Conservation (phyloP, 2,113 vertebrate genomes). For the Notarius quadriscutis region DNA sequence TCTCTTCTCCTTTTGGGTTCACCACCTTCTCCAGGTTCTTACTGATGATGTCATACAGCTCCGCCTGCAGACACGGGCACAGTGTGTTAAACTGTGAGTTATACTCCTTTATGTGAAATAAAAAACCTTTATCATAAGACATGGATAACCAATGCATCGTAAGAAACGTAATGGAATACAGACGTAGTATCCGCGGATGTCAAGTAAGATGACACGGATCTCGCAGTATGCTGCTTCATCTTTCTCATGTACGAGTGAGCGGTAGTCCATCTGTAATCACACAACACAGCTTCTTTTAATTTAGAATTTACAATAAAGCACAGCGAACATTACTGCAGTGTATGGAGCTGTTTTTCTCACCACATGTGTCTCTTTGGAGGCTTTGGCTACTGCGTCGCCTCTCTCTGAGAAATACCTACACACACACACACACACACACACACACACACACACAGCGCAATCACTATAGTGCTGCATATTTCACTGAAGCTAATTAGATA, state of each 20-base stretch:
- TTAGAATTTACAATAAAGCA: background rate
- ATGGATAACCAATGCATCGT: background rate
- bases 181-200: constrained; percentile 83
- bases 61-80: constrained; percentile 68
- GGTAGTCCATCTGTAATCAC: constrained; percentile 85
- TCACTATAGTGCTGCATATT: background rate
- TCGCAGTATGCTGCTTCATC: constrained; percentile 78
- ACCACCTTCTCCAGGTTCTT: constrained; percentile 86
- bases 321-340: background rate
- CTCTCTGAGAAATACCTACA: constrained; percentile 81
- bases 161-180: background rate
- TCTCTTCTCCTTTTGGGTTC: constrained; percentile 91
- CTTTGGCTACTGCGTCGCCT: constrained; percentile 87
- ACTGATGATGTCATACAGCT: constrained; percentile 84
- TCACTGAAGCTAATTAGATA: background rate
- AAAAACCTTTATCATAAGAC: background rate
- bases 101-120: no score
- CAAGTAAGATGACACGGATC: constrained; percentile 76
- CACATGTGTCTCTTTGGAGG: constrained; percentile 89
- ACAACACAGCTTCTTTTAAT: background rate
- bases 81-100: background rate
- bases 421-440: constrained; percentile 19
- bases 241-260: constrained; percentile 81
- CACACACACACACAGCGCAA: constrained; percentile 27
- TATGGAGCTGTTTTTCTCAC: constrained; percentile 64